Evolutionary conservation across 1,140 invertebrate species (phyloP), one percentile per base, ranked within the genome.

Genomic region (Scaptomyza graminum): DNA sequence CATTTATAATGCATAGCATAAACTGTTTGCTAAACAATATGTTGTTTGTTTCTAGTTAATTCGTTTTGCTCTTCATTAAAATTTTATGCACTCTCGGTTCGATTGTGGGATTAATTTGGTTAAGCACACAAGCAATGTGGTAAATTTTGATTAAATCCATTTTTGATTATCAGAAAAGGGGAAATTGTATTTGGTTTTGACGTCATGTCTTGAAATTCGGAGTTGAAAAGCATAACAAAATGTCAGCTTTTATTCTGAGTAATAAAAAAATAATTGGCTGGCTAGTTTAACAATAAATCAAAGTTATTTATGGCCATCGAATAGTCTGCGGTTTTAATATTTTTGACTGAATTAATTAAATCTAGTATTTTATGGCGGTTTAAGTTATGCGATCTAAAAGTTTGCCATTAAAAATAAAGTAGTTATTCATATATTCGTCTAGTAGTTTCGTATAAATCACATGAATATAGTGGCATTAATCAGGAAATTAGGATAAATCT

Each of bases 1-100:
- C 57, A 85, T 84, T 47, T 67, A 81, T 81, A 74, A 85, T 83
- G 64, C 46, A 76, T 79, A 52, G 16, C 25, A 43, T 64, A 61
- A 43, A 9, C 9, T 47, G 66, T 62, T 57, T 63, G 64, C 49
- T 39, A 55, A 62, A 18, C 52, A 46, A 71, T 82, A 62, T 57
- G 46, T 51, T 80, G 61, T 68, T 79, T 41, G 63, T 77, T 65
- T 47, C 61, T 47, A 77, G 60, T 66, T 73, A 71, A 79, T 84
- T 74, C 68, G 57, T 65, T 41, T 41, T 75, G 47, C 1, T 18
- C 63, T 16, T 65, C 47, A 75, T 85, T 55, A 81, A 85, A 61
- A 69, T 62, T 87, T 61, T 12, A 87, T 87, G 73, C 62, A 71
- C 59, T 77, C 62, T 85, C 16, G 50, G 37, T 56, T 47, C 68